phyloP scores from a whole-genome alignment of 2,113 vertebrate genomes.

The Grus americana region DNA sequence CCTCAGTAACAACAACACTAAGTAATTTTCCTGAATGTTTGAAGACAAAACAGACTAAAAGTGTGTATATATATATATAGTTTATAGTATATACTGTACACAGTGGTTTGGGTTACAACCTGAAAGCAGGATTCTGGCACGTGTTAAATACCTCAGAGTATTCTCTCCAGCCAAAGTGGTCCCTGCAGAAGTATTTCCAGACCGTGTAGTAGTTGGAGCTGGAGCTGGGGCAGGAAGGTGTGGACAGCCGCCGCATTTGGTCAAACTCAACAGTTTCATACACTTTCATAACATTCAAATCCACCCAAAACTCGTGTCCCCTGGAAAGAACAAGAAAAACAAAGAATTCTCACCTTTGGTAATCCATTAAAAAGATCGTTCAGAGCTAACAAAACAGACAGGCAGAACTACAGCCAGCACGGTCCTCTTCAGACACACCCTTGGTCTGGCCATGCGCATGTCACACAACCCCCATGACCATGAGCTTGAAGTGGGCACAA shows the following conservation, averaged over 20 bases:
- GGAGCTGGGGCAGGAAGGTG: constrained; percentile 81
- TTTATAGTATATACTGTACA: fast-evolving
- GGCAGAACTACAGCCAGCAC: too few species aligned
- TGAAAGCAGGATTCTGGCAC: background rate
- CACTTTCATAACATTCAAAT: constrained; percentile 89
- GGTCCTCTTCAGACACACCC: background rate
- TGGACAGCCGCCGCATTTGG: constrained; percentile 88
- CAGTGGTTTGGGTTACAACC: too few species aligned
- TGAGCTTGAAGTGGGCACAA: background rate
- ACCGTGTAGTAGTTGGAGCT: constrained; percentile 87
- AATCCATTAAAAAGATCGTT: background rate
- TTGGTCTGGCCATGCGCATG: background rate
- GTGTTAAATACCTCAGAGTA: constrained; percentile 89
- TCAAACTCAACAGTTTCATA: constrained; percentile 91
- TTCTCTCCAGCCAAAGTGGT: constrained; percentile 99
- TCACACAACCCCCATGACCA: background rate
- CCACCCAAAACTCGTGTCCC: constrained; percentile 88
- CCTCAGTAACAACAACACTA: background rate
- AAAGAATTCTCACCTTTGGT: background rate
- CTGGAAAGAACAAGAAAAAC: constrained; percentile 67
- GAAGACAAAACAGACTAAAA: background rate
- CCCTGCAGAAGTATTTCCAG: constrained; percentile 99
- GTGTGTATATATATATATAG: fast-evolving
- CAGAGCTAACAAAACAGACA: background rate
- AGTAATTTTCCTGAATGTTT: fast-evolving